Percentiles rank a stretch among this genome's conserved stretches.
These are phyloP conservation scores for Cepaea nemoralis DNA, from an alignment of 1,140 invertebrate species.

Conservation along the genomic window DNA sequence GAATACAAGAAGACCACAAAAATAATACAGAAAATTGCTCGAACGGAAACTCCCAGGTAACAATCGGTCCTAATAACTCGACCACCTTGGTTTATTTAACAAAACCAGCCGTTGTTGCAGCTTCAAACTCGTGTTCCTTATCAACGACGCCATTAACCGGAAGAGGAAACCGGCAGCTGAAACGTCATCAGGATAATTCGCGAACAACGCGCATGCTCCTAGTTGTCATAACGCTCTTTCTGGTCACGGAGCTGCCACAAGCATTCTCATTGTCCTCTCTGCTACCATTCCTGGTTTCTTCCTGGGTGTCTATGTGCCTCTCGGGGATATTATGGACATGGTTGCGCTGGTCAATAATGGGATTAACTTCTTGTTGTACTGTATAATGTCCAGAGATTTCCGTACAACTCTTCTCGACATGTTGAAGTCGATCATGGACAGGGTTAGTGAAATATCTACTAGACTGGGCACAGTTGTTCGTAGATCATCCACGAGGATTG, in stretches of 20 bases:
- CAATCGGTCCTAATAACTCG: neutral
- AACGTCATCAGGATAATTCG: constrained; percentile 77
- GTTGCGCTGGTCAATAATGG: constrained; percentile 90
- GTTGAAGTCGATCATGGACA: constrained; percentile 26
- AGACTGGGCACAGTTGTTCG: neutral
- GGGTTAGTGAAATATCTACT: neutral
- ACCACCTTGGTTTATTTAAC: neutral
- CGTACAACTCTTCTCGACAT: constrained; percentile 79
- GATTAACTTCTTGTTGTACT: constrained; percentile 93
- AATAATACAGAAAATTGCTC: too few species aligned
- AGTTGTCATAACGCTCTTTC: constrained; percentile 86
- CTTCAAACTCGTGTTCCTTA: neutral
- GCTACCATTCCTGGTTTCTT: constrained; percentile 58
- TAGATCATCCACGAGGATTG: too few species aligned
- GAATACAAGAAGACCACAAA: too few species aligned
- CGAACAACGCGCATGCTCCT: constrained; percentile 91
- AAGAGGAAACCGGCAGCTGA: neutral
- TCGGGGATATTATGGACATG: constrained; percentile 92
- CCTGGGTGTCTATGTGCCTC: constrained; percentile 70
- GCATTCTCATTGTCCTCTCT: constrained; percentile 70
- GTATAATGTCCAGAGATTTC: constrained; percentile 93
- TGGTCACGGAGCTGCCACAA: constrained; percentile 87
- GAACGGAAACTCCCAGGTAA: too few species aligned
- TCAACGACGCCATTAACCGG: neutral
- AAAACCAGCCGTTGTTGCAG: neutral